Conservation (phyloP, 2,888 invertebrate genomes). For the Oscheius myriophilus region DNA sequence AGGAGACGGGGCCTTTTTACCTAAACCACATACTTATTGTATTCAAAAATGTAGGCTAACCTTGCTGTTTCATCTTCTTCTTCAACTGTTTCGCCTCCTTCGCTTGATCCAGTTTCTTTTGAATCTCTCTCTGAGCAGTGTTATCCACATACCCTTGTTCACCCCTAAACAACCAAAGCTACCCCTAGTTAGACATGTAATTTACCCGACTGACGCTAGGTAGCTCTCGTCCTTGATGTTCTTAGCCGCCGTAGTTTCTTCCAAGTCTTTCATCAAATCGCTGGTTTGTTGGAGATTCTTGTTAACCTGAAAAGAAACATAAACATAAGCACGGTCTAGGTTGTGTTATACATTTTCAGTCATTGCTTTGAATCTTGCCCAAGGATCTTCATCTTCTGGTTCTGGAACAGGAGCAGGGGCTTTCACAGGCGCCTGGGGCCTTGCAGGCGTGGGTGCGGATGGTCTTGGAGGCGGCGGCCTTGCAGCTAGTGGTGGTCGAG, state of each 20-base stretch:
- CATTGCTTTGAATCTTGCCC: slow-evolving; percentile 69
- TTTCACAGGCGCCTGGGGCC: slow-evolving; percentile 22
- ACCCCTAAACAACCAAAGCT: slow-evolving; percentile 35
- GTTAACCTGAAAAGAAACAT: slow-evolving; percentile 41
- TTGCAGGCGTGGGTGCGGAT: slow-evolving; percentile 38
- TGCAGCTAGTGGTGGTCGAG: slow-evolving; percentile 45
- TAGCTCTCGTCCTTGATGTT: slow-evolving; percentile 68
- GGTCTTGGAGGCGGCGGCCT: slow-evolving; percentile 55
- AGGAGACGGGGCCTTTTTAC: slow-evolving; percentile 50
- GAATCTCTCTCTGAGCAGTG: slow-evolving; percentile 53
- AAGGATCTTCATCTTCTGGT: slow-evolving; percentile 65
- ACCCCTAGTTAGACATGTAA: not conserved
- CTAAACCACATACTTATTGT: slow-evolving; percentile 11
- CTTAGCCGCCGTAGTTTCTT: slow-evolving; percentile 61
- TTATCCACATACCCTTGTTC: slow-evolving; percentile 53
- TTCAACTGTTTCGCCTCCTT: slow-evolving; percentile 64
- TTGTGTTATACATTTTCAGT: slow-evolving; percentile 61
- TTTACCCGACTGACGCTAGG: slow-evolving; percentile 50
- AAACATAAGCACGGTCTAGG: not conserved
- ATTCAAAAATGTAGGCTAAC: not conserved
- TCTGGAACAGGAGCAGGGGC: slow-evolving; percentile 10
- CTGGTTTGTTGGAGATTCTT: slow-evolving; percentile 60
- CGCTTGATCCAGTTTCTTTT: slow-evolving; percentile 57
- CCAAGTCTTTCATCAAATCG: slow-evolving; percentile 56
- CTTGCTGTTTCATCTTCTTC: slow-evolving; percentile 63